phyloP scores from a whole-genome alignment of 2,797 vertebrate genomes.

The Helicolenus hilgendorfi region DNA sequence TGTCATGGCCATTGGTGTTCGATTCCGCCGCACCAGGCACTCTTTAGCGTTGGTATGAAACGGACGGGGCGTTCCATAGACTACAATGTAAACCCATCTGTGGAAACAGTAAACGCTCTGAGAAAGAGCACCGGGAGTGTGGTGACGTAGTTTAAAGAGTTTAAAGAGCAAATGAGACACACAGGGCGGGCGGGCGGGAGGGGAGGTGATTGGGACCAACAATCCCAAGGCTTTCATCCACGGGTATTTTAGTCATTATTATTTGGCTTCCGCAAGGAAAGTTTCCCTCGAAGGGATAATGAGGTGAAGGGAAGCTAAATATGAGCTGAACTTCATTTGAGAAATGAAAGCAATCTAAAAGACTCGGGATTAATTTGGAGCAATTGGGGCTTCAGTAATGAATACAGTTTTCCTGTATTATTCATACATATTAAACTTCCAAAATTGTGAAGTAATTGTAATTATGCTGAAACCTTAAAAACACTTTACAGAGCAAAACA shows the following conservation, averaged over 20 bases:
- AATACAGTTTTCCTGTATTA: neutral
- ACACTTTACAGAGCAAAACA: neutral
- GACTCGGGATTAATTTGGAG: neutral
- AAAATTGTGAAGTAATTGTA: neutral
- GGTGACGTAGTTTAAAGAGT: too few species aligned
- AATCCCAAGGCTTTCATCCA: too few species aligned
- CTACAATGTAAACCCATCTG: too few species aligned
- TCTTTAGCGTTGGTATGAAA: too few species aligned
- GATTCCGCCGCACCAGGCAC: too few species aligned
- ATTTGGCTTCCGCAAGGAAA: neutral
- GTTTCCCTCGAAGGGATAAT: neutral
- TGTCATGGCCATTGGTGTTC: accelerated
- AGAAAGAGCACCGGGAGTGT: accelerated
- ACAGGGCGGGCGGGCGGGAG: accelerated
- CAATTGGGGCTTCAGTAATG: neutral
- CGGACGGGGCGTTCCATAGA: too few species aligned
- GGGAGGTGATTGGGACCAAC: too few species aligned
- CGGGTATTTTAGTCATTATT: neutral
- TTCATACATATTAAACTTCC: conserved; percentile 6
- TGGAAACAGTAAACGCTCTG: too few species aligned
- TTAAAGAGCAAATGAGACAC: too few species aligned
- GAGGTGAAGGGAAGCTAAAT: neutral
- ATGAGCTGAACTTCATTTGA: neutral
- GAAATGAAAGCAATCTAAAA: neutral
- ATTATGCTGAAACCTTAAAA: neutral